phyloP scores from a whole-genome alignment of 2,113 vertebrate species.

The Halichoerus grypus region DNA sequence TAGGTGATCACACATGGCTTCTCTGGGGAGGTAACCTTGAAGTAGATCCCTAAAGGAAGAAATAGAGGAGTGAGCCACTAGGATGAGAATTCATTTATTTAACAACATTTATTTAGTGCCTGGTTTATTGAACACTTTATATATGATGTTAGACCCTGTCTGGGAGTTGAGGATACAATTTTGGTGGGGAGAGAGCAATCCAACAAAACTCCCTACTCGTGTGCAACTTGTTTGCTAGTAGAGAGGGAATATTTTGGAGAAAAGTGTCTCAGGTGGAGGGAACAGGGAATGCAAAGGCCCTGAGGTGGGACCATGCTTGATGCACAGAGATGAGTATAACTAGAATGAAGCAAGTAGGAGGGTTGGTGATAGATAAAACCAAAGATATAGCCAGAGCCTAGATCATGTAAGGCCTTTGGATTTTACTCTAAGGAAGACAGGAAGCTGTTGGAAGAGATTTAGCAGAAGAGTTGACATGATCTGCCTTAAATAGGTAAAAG shows the following conservation, averaged over 20 bases:
- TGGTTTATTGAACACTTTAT: not conserved
- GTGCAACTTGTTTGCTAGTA: not conserved
- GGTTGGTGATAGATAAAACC: not conserved
- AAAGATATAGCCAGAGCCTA: not conserved
- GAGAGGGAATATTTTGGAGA: not conserved
- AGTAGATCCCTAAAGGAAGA: not conserved
- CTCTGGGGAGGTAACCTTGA: not conserved
- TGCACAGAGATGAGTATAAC: not conserved
- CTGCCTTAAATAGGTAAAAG: not conserved
- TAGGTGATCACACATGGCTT: not conserved
- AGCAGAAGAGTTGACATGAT: not conserved
- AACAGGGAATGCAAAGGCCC: not conserved
- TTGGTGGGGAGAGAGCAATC: not conserved
- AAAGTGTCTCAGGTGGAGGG: not conserved
- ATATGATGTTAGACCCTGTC: not conserved
- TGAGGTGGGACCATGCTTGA: not conserved
- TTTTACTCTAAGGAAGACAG: not conserved
- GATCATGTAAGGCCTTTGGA: not conserved
- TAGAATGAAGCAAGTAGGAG: not conserved
- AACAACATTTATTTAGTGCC: not conserved
- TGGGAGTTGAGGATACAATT: not conserved
- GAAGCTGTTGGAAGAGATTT: not conserved
- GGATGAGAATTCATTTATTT: not conserved
- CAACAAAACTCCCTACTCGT: not conserved
- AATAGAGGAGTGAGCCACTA: not conserved